Evolutionary conservation across 2,113 vertebrate species (phyloP).

Genomic region (Corythornis madagascariensis): DNA sequence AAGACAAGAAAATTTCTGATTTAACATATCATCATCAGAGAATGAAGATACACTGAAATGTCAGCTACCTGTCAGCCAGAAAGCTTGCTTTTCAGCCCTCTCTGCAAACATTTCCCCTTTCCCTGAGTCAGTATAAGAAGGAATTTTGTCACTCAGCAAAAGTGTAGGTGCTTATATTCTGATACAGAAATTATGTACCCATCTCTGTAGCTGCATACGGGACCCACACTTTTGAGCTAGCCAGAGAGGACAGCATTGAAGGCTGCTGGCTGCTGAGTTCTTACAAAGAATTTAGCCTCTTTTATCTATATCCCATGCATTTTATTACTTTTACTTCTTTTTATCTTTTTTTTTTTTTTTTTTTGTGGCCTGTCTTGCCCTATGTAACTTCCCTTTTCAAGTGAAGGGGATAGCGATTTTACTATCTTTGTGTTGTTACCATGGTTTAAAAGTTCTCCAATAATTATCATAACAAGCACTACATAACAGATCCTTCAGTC

Average conservation of each 20-base stretch:
- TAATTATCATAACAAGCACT: background rate
- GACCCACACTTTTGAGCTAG: background rate
- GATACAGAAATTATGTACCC: background rate
- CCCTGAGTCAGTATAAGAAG: no score
- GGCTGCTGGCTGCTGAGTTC: background rate
- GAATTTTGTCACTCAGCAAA: background rate
- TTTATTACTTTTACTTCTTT: background rate
- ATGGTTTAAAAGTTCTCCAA: background rate
- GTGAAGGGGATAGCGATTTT: background rate
- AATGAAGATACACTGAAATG: no score
- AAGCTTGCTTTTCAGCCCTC: no score
- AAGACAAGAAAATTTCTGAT: no score
- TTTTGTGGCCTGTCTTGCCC: background rate
- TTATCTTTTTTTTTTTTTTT: background rate
- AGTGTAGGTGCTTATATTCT: background rate
- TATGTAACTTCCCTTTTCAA: background rate
- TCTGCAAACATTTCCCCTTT: no score
- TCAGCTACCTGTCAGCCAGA: no score
- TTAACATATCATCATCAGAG: no score
- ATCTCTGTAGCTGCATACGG: background rate
- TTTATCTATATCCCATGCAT: background rate
- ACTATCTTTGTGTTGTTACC: background rate
- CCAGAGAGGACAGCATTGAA: background rate
- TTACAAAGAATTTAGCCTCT: background rate
- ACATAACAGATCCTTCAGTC: background rate